Percentiles rank a stretch among this genome's conserved stretches.
Evolutionary conservation across 2,113 vertebrate species (phyloP).

Genomic region (Lipophrys pholis): DNA sequence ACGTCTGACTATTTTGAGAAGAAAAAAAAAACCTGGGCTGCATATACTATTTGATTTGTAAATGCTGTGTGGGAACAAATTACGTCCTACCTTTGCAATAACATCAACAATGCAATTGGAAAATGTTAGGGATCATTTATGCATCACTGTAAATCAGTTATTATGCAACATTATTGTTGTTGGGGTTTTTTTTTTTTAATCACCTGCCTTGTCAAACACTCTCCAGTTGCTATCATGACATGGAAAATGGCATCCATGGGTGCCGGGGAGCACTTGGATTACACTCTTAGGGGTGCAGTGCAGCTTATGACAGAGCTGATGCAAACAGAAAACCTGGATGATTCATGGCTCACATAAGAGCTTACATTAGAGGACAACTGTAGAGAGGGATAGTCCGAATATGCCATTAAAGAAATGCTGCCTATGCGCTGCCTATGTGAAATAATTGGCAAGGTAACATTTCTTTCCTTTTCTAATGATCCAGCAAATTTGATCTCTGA

Average conservation of each 20-base stretch:
- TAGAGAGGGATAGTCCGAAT: conserved; percentile 36
- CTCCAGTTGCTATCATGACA: conserved; percentile 31
- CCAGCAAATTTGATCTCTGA: conserved; percentile 53
- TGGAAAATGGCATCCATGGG: conserved; percentile 40
- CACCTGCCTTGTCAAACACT: conserved; percentile 27
- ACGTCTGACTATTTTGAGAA: not conserved
- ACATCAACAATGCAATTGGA: no score
- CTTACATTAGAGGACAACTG: conserved; percentile 47
- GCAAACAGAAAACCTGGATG: conserved; percentile 59
- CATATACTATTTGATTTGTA: no score
- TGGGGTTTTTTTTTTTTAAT: not conserved
- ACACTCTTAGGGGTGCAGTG: conserved; percentile 37
- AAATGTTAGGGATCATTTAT: not conserved
- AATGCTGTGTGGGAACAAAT: no score
- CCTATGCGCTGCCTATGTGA: conserved; percentile 31
- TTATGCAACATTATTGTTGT: conserved; percentile 14
- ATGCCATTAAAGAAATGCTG: conserved; percentile 35
- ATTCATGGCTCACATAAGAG: conserved; percentile 57
- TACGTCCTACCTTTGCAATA: not conserved
- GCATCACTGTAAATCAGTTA: conserved; percentile 32
- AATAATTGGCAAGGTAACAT: conserved; percentile 58
- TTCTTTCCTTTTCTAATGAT: conserved; percentile 64
- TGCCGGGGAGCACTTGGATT: conserved; percentile 54
- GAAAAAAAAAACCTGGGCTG: no score
- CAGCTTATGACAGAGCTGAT: conserved; percentile 48